phyloP scores from a whole-genome alignment of 2,888 invertebrate species.

The Cartodere bifasciata region DNA sequence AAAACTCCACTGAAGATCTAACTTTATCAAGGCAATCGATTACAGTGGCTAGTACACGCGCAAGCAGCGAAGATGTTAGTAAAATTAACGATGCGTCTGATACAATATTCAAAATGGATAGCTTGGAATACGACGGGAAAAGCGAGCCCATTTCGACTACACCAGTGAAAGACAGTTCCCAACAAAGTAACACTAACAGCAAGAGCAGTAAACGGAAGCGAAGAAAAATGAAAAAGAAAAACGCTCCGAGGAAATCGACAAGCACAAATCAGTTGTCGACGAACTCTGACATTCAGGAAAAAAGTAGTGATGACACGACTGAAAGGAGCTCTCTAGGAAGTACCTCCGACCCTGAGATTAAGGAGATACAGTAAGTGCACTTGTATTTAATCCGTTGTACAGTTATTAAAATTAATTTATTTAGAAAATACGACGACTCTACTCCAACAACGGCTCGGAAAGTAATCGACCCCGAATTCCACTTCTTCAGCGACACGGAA shows the following conservation, averaged over 20 bases:
- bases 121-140: conserved; percentile 38
- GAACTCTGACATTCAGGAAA: conserved; percentile 34
- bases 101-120: conserved; percentile 57
- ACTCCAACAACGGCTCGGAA: conserved; percentile 16
- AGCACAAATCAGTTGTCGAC: conserved; percentile 40
- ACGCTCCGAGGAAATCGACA: conserved; percentile 56
- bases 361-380: conserved; percentile 32
- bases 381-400: neutral
- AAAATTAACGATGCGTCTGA: conserved; percentile 37
- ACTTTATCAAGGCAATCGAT: conserved; percentile 28
- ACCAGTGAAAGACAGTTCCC: conserved; percentile 18
- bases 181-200: conserved; percentile 33
- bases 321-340: conserved; percentile 34
- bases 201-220: conserved; percentile 61
- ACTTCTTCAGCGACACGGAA: conserved; percentile 92
- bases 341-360: conserved; percentile 30
- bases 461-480: conserved; percentile 52
- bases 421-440: conserved; percentile 11
- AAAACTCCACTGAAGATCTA: conserved; percentile 29
- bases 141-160: conserved; percentile 12
- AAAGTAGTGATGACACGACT: conserved; percentile 27
- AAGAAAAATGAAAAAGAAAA: conserved; percentile 72
- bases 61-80: conserved; percentile 31
- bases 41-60: conserved; percentile 21
- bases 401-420: conserved; percentile 2